phyloP scores from a whole-genome alignment of 1,140 invertebrate genomes.

The Chironomus tepperi region DNA sequence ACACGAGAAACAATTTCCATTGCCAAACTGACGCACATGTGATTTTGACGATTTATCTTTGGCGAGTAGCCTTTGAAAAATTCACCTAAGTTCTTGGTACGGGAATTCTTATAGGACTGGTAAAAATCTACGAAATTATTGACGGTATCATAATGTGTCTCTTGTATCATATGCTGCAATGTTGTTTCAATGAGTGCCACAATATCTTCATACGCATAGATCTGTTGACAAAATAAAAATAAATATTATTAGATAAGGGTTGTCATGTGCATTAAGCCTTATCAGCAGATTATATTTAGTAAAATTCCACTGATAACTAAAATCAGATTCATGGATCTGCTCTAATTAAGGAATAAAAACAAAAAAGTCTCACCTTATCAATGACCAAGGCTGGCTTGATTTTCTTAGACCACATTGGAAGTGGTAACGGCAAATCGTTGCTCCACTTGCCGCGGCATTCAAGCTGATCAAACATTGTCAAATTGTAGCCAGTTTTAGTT shows the following conservation, averaged over 20 bases:
- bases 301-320: constrained; percentile 29
- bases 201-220: constrained; percentile 70
- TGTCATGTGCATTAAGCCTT: too few species aligned
- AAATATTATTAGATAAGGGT: too few species aligned
- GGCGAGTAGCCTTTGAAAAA: constrained; percentile 69
- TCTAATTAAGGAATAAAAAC: neutral
- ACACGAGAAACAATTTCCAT: constrained; percentile 63
- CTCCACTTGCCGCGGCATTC: constrained; percentile 46
- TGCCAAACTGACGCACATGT: constrained; percentile 81
- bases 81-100: constrained; percentile 48
- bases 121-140: constrained; percentile 76
- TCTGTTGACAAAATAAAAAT: constrained; percentile 31
- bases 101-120: constrained; percentile 55
- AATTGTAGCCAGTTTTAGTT: constrained; percentile 37
- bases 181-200: constrained; percentile 63
- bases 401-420: constrained; percentile 52
- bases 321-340: too few species aligned
- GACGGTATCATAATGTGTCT: constrained; percentile 78
- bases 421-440: constrained; percentile 52
- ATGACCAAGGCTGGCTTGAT: constrained; percentile 41
- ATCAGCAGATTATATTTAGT: constrained; percentile 32
- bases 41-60: constrained; percentile 62
- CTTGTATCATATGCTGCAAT: constrained; percentile 64
- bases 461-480: constrained; percentile 41
- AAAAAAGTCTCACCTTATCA: constrained; percentile 31